Base-by-base conservation (phyloP, 2,113 vertebrate species). In the Ophthalmolycus amberensis region DNA sequence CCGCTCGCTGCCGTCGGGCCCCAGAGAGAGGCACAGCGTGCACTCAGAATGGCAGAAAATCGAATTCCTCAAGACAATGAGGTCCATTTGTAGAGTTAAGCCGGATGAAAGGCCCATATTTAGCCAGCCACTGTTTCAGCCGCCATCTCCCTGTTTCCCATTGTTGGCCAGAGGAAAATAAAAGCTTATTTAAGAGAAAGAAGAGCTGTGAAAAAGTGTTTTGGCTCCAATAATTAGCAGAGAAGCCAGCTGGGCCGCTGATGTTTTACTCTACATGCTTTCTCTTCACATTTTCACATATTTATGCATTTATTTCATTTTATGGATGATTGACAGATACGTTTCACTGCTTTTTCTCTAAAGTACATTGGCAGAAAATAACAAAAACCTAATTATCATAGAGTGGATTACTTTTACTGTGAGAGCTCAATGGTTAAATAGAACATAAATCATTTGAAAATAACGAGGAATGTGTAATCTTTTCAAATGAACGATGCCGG, bases 61-160 rank as follows among this genome's bases (percentile, higher is more conserved):
- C 90, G 71, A 91, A 95, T 95, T 94, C 85, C 91, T 93, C 90
- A 72, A 94, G 92, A 96, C 95, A 94, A 95, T 94, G 92, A 95
- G 92, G 89, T 93, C 92, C 91, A 94, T 96, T 95, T 95, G 92
- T 90, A 85, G 86, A 88, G 93, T 94, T 93, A 89, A 92, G 88
- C 92, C 59, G 80, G 89, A 94, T 94, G 92, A 95, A 95, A 95
- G 89, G 74, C 85, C 85, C 90, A 88, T 90, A 91, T 93, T 94
- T 91, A 91, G 82, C 85, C 59, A 69, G 66, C 40, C 76, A 79
- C 56, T 79, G 90, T 92, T 92, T 91, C 82, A 85, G 81, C 77
- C 71, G 75, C 82, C 82, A 81, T 86, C 78, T 80, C 82, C 75
- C 75, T 42, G 32, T 82, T 89, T 84, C 14, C 75, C 70, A 93